Evolutionary conservation across 2,113 vertebrate species (phyloP), one percentile per base, ranked within the genome.

Genomic region (Pterocles gutturalis): DNA sequence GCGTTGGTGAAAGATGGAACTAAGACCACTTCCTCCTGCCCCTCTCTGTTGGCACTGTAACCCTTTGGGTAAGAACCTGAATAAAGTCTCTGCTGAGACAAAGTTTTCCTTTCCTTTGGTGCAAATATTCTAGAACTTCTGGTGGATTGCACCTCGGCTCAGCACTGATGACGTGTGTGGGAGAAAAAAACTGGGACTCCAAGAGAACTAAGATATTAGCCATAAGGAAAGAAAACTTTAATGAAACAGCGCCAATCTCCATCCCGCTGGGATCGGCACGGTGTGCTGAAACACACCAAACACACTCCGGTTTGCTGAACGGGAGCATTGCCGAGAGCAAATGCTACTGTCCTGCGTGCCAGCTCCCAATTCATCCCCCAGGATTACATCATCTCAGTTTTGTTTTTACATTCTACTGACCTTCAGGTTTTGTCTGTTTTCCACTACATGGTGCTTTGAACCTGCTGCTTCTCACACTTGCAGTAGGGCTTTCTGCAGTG

Each of bases 71-170:
- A 83, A 91, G 69, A 89, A 82, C 80, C 72, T 93, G 70, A 97
- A 97, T 97, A 97, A 97, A 98, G 90, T 94, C 84, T 96, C 90
- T 89, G 48, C 62, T 78, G 95, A 95, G 96, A 96, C 89, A 94
- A 88, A 57, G 48, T 65, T 7, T 66, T 89, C 34, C 89, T 67
- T 69, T 77, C 60, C 54, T 85, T 89, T 89, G 65, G 75, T 91
- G 87, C 26, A 87, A 73, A 19, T 89, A 46, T 21, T 87, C 49
- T 18, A 57, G 26, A 83, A 69, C 43, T 78, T 78, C 28, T 22
- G 49, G 25, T 60, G 61, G 71, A 93, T 11, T 73, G 43, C 62
- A 79, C 22, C 80, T 86, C 8, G 0, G 7, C 58, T 87, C 26
- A 92, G 66, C 48, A 54, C n/a, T 64, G 49, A 65, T 46, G 13